Evolutionary conservation across 2,113 vertebrate species (phyloP), one percentile per base, ranked within the genome.

Genomic region (Noturus placidus): DNA sequence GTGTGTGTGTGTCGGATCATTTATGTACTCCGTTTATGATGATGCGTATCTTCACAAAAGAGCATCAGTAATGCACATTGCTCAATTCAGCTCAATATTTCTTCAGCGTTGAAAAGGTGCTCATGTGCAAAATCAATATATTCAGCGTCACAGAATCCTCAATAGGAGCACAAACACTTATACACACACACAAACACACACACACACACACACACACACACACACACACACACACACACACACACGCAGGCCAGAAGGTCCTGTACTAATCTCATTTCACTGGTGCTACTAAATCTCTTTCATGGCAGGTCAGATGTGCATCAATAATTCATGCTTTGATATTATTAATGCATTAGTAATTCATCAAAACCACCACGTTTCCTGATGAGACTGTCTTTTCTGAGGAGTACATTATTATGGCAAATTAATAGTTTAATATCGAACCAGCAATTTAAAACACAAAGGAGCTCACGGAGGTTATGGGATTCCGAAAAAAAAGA

Each of bases 21-120:
- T 95, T 91, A 94, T 95, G 92, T 87, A 82, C 90, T 91, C 89
- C 93, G 93, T 94, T 95, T 94, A 94, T 88, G 90, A 87, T 93
- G 93, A 95, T 95, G 93, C 91, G 57, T 91, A 86, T 91, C 86
- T 91, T 90, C 38, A 86, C 87, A 86, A 92, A 88, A 92, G 93
- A 90, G 91, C 91, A 89, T 80, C n/a, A 54, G 87, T 89, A 88
- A 69, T 77, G 87, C 87, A 89, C 67, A 90, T 88, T 67, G 88
- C 88, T 91, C 80, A 52, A 86, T 90, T 92, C 89, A 83, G 86
- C 88, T 90, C 67, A 65, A 33, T 82, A 22, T n/a, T 81, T 67
- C 84, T 84, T 91, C 50, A 70, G 30, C 67, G 57, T 11, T 84
- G 22, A 13, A 82, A 69, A 46, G 87, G 91, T 69, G 83, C 87